phyloP scores from a whole-genome alignment of 1,140 invertebrate species.

The Oryctes rhinoceros region DNA sequence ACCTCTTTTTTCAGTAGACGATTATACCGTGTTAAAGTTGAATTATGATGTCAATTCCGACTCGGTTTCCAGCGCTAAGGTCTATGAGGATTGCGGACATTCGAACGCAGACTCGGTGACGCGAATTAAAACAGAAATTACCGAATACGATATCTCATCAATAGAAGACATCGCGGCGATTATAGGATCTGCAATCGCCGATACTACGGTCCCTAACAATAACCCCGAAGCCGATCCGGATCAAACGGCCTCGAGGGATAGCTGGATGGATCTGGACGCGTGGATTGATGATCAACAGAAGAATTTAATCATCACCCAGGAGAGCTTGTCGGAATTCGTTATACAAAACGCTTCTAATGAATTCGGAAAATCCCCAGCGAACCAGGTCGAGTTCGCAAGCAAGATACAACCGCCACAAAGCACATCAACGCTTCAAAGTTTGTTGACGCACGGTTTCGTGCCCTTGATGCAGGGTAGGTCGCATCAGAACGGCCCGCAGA shows the following conservation, averaged over 20 bases:
- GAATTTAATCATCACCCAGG: conserved; percentile 69
- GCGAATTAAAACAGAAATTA: conserved; percentile 63
- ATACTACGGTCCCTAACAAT: conserved; percentile 79
- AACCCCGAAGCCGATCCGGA: conserved; percentile 66
- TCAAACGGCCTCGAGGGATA: conserved; percentile 73
- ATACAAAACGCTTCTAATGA: conserved; percentile 65
- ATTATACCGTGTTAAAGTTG: conserved; percentile 55
- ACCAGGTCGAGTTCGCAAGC: conserved; percentile 49
- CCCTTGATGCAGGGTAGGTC: conserved; percentile 74
- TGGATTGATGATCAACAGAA: conserved; percentile 76
- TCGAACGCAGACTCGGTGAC: conserved; percentile 61
- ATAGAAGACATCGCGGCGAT: conserved; percentile 87
- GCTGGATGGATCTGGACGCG: conserved; percentile 83
- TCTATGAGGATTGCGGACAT: conserved; percentile 61
- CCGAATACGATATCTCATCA: conserved; percentile 75
- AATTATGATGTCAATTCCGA: conserved; percentile 62
- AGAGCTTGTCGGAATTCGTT: conserved; percentile 72
- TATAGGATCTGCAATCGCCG: conserved; percentile 88
- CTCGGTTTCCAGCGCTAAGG: conserved; percentile 62
- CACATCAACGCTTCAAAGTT: conserved; percentile 74
- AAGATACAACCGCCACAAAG: conserved; percentile 64
- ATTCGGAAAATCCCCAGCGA: conserved; percentile 47
- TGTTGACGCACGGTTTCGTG: conserved; percentile 82
- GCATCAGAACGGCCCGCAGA: conserved; percentile 76
- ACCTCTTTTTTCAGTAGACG: conserved; percentile 67